Evolutionary conservation across 2,113 vertebrate genomes (phyloP).

Genomic region (Zingel zingel): DNA sequence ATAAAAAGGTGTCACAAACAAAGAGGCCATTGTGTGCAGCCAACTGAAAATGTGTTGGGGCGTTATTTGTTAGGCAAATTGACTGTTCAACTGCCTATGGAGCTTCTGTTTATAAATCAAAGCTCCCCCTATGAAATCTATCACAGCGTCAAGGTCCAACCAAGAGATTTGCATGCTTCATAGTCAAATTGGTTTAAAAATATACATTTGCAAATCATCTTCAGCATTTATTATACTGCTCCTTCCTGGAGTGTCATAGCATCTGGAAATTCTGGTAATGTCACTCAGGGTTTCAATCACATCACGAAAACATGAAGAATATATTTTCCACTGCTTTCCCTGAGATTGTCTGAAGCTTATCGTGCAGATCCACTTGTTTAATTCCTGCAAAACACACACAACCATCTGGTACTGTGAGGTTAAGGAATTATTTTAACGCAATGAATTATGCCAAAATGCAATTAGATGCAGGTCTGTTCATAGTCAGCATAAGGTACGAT

Average conservation of each 20-base stretch:
- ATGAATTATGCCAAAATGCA: conserved; percentile 70
- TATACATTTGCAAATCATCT: conserved; percentile 66
- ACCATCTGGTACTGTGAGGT: conserved; percentile 55
- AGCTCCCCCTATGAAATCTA: conserved; percentile 49
- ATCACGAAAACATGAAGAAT: conserved; percentile 4
- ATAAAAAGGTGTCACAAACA: conserved; percentile 12
- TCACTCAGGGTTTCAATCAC: conserved; percentile 19
- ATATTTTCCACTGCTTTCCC: conserved; percentile 9
- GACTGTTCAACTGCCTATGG: conserved; percentile 71
- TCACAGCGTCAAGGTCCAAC: conserved; percentile 38
- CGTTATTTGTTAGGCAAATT: conserved; percentile 80
- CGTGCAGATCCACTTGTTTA: conserved; percentile 6
- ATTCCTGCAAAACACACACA: conserved; percentile 18
- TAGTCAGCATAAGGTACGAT: conserved; percentile 67
- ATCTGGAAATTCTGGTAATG: conserved; percentile 15
- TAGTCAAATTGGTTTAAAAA: conserved; percentile 67
- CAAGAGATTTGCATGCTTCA: conserved; percentile 72
- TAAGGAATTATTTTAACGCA: conserved; percentile 64
- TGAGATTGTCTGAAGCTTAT: conserved; percentile 24
- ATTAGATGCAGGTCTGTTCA: conserved; percentile 70
- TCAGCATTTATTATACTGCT: conserved; percentile 29
- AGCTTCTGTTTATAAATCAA: conserved; percentile 59
- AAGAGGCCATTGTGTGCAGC: conserved; percentile 27
- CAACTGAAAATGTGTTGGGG: conserved; percentile 56
- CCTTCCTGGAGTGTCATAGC: conserved; percentile 19